phyloP scores from a whole-genome alignment of 1,140 invertebrate species.

The Triops cancriformis region DNA sequence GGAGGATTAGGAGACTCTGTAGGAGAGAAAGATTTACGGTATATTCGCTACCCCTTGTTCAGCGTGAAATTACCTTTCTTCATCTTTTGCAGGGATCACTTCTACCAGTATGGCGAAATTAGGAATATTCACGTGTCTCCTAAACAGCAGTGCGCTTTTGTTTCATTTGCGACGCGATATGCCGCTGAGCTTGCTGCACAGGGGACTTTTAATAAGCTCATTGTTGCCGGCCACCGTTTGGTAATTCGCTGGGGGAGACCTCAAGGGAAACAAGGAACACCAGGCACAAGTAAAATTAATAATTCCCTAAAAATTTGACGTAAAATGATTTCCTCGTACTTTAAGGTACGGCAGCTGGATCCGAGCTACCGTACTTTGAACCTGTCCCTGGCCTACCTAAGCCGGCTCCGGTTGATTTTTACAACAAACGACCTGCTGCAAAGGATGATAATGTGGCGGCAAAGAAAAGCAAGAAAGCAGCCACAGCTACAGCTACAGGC shows the following conservation, averaged over 20 bases:
- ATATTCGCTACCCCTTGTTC: constrained; percentile 28
- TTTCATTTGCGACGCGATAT: constrained; percentile 83
- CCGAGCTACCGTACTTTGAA: constrained; percentile 18
- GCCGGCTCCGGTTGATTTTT: constrained; percentile 64
- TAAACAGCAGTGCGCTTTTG: constrained; percentile 94
- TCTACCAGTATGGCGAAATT: constrained; percentile 99
- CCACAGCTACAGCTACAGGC: constrained; percentile 34
- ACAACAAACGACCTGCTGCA: not conserved
- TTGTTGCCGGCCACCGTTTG: constrained; percentile 71
- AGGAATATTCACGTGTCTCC: constrained; percentile 81
- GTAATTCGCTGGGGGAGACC: constrained; percentile 96
- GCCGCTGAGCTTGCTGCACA: constrained; percentile 91
- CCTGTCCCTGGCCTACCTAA: constrained; percentile 37
- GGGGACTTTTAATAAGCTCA: constrained; percentile 91
- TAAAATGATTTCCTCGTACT: not conserved
- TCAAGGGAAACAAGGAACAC: constrained; percentile 51
- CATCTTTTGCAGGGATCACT: constrained; percentile 58
- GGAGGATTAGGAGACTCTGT: constrained; percentile 84
- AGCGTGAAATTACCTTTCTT: not conserved
- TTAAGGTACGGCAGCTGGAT: not conserved
- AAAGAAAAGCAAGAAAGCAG: constrained; percentile 70
- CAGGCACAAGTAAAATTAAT: constrained; percentile 29
- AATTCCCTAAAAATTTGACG: not conserved
- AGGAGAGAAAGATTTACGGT: constrained; percentile 80
- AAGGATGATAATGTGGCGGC: constrained; percentile 43